Evolutionary conservation across 2,113 vertebrate species (phyloP), one percentile per base, ranked within the genome.

Genomic region (Notarius lentiginosus): DNA sequence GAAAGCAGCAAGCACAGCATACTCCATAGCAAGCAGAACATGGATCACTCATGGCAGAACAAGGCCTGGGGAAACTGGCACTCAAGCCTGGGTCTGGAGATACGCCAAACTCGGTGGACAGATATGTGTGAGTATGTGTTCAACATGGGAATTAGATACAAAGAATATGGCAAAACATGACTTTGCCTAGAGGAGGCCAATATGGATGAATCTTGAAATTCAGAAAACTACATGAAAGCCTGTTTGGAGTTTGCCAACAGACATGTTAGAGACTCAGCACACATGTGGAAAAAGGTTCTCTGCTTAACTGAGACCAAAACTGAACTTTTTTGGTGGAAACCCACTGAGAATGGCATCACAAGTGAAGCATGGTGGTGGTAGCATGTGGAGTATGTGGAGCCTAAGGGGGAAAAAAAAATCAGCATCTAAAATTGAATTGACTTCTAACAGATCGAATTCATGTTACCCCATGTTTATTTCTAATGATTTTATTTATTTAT

Each of bases 341-440:
- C 24, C 10, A 10, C 66, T 68, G 66, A 66, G 65, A 70, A 34
- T 6, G 7, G 30, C 17, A 34, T 72, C 12, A 34, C 14, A 70
- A 34, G 12, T 41, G 30, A 34, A 72, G 30, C 30, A 41, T 2
- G 14, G 15, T 72, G 7, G 30, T 24, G 41, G 72, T 22, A 75
- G 34, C 72, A 73, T 79, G 86, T 85, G 82, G 81, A 84, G 82
- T 76, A n/a, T 87, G 82, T 82, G 55, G 17, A 80, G 68, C 66
- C 53, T 86, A 85, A 82, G 82, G 86, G 41, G 41, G 41, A 4
- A 41, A 41, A 91, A 89, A 90, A 89, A 86, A 90, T 90, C 89
- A 89, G 89, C 88, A 90, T 90, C 65, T 85, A 89, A 84, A 89
- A 89, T 87, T 84, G 87, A 80, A 76, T 84, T 53, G 82, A 53